phyloP scores from a whole-genome alignment of 2,113 vertebrate species.

The Cyanistes caeruleus region DNA sequence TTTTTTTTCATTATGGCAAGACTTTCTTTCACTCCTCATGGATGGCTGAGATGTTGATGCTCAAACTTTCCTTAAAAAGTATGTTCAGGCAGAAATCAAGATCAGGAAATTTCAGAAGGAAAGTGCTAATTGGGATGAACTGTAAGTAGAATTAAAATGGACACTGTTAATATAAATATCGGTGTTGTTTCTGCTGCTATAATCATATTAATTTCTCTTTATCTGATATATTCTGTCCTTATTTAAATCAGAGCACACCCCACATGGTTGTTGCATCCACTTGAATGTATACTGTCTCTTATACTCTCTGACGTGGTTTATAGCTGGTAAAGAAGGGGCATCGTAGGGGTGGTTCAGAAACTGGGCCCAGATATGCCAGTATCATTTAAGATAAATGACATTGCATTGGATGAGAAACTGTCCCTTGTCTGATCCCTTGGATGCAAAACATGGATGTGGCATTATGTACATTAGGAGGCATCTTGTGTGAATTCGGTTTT shows the following conservation, averaged over 20 bases:
- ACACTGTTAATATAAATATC: neutral
- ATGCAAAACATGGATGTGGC: neutral
- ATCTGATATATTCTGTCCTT: neutral
- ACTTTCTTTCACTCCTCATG: slow-evolving; percentile 31
- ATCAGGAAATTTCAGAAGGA: neutral
- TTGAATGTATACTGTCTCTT: neutral
- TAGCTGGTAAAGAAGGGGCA: neutral
- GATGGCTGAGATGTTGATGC: slow-evolving; percentile 18
- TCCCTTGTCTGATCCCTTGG: neutral
- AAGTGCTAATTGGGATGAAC: neutral
- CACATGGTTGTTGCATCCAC: neutral
- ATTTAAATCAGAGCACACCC: neutral
- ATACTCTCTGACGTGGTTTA: neutral
- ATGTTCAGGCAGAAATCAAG: slow-evolving; percentile 5
- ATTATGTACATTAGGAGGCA: neutral
- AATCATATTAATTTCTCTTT: neutral
- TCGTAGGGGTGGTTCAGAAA: neutral
- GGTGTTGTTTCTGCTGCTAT: neutral
- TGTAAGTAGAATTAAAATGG: neutral
- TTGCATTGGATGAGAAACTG: neutral
- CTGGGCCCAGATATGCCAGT: neutral
- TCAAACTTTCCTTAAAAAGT: slow-evolving; percentile 33
- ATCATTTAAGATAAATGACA: neutral
- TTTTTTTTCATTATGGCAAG: slow-evolving; percentile 18
- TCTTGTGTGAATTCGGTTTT: neutral